These are phyloP conservation scores for Mustelus asterias DNA, from an alignment of 2,113 vertebrate genomes.

Conservation along the genomic window DNA sequence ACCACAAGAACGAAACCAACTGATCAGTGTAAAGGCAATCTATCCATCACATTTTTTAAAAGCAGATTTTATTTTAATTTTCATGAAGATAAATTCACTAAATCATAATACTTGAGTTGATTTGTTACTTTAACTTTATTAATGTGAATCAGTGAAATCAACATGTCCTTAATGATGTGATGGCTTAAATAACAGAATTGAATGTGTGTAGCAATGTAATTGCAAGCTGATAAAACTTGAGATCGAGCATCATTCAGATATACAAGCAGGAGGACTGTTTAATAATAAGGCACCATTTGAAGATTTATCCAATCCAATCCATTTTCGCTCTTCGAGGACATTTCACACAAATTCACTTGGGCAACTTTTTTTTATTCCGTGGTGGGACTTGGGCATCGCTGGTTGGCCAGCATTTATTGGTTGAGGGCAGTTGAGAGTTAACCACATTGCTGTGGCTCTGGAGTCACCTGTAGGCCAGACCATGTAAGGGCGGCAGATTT, in stretches of 20 bases:
- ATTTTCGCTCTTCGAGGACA: not conserved
- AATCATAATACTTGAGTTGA: not conserved
- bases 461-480: too few species aligned
- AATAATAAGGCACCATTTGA: not conserved
- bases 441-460: too few species aligned
- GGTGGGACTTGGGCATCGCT: too few species aligned
- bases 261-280: not conserved
- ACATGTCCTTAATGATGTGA: not conserved
- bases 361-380: not conserved
- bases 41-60: not conserved
- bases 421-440: too few species aligned
- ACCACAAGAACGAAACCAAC: not conserved
- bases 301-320: not conserved
- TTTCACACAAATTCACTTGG: not conserved
- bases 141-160: not conserved
- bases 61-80: not conserved
- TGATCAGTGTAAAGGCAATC: not conserved
- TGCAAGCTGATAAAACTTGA: not conserved
- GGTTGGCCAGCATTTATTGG: too few species aligned
- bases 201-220: not conserved
- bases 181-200: not conserved
- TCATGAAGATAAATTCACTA: not conserved
- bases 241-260: not conserved
- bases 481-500: too few species aligned
- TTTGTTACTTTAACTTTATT: not conserved